Evolutionary conservation across 2,888 invertebrate genomes (phyloP).

Genomic region (Cosmorhoe ocellata): DNA sequence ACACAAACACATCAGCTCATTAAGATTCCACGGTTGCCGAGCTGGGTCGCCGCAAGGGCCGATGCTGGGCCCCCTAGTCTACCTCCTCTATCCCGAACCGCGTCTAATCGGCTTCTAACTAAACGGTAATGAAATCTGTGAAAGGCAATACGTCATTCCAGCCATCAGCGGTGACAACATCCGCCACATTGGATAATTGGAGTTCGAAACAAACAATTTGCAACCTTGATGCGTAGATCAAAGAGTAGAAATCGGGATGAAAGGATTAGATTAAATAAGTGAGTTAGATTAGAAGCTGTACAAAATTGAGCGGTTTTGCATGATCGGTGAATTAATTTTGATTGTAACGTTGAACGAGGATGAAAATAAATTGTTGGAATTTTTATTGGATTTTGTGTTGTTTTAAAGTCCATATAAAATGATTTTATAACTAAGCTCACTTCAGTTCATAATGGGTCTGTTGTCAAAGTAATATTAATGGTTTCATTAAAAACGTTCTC

Average conservation of each 20-base stretch:
- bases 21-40: constrained; percentile 16
- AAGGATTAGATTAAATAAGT: constrained; percentile 19
- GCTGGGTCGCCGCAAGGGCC: constrained; percentile 23
- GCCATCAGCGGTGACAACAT: constrained; percentile 26
- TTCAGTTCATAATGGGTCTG: too few species aligned
- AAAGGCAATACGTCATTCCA: constrained; percentile 32
- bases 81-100: constrained; percentile 12
- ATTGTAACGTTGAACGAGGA: constrained; percentile 11
- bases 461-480: too few species aligned
- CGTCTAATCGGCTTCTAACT: constrained; percentile 25
- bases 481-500: too few species aligned
- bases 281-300: constrained; percentile 22
- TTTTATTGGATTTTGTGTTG: not conserved
- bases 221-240: constrained; percentile 14
- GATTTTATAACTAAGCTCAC: too few species aligned
- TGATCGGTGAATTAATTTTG: constrained; percentile 28
- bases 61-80: constrained; percentile 13
- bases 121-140: constrained; percentile 33
- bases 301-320: constrained; percentile 29
- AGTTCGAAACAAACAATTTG: constrained; percentile 23
- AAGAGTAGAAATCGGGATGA: constrained; percentile 18
- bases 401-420: too few species aligned
- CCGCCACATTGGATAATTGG: constrained; percentile 16
- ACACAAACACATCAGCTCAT: constrained; percentile 28
- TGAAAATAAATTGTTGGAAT: not conserved